Percentiles rank a stretch among this genome's conserved stretches.
Evolutionary conservation across 2,797 vertebrate genomes (phyloP).

Genomic region (Sarcoramphus papa): DNA sequence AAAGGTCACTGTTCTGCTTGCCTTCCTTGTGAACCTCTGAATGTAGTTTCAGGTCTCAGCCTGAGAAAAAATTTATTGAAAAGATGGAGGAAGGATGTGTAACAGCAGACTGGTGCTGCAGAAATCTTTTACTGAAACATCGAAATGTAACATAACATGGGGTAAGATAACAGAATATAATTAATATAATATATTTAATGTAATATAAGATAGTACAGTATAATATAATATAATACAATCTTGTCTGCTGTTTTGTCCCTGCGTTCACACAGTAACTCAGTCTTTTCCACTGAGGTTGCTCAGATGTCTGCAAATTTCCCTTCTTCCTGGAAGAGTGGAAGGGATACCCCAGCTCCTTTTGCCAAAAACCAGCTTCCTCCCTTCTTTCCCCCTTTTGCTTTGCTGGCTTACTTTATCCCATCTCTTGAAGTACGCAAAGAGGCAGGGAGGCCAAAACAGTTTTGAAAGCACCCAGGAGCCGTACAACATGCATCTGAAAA

Average conservation of each 20-base stretch:
- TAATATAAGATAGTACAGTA: background rate
- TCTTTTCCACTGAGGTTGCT: background rate
- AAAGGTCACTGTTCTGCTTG: background rate
- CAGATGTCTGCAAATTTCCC: background rate
- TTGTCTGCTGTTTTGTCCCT: background rate
- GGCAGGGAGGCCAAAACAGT: background rate
- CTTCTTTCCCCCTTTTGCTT: background rate
- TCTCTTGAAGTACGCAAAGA: background rate
- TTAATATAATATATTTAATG: background rate
- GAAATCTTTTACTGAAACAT: background rate
- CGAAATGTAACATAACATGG: fast-evolving
- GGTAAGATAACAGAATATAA: background rate
- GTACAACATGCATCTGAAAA: background rate
- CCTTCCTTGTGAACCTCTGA: background rate
- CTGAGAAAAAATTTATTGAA: background rate
- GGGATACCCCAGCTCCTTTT: background rate
- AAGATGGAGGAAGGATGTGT: background rate
- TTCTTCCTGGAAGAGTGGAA: background rate
- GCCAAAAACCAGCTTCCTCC: background rate
- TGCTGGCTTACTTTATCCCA: background rate
- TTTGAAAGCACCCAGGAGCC: background rate
- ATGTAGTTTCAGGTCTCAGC: background rate
- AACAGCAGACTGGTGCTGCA: background rate
- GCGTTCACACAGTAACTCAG: background rate
- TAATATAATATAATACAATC: background rate